Base-by-base conservation (phyloP, 2,113 vertebrate genomes). In the Calonectris borealis region DNA sequence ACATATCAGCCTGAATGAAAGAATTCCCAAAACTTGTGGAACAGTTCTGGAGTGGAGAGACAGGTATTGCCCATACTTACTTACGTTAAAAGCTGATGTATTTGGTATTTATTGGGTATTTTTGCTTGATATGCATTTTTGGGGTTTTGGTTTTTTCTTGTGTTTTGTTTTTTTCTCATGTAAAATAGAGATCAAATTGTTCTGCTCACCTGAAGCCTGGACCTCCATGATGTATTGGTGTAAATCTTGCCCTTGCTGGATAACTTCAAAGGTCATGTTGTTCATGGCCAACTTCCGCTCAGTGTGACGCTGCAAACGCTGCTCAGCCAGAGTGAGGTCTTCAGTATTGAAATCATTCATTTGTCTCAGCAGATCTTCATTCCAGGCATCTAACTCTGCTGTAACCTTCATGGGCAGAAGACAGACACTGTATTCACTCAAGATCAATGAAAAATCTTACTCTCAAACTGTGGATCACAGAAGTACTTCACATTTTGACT, bases 221-320 rank as follows among this genome's bases (percentile, higher is more conserved):
- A 99, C 99, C 95, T 99, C 99, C 99, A 99, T 99, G 97, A 99
- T 99, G 96, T 99, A 99, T 48, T 99, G 99, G 90, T 99, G 99
- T 83, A 99, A 98, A 96, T 99, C 99, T 71, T 99, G 99, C 13
- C 99, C 99, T 96, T 99, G 99, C 92, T 99, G 99, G 97, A 99
- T 99, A 91, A 99, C 99, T 96, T 99, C 99, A 42, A 99, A 99
- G 61, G 99, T 99, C 99, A 99, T 99, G 97, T 99, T 99, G 98
- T 99, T 99, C 99, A 99, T 99, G 96, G 99, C 99, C 26, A 99
- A 80, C 78, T 99, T 99, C 71, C 99, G 97, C 84, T 99, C 99
- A 0, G 99, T 99, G 92, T 99, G 99, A 14, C 99, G 98, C 94
- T 99, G 99, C 52, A 99, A 98, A 32, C 99, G 98, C 96, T 99